phyloP scores from a whole-genome alignment of 2,888 invertebrate genomes.

The Agrochola lychnidis region DNA sequence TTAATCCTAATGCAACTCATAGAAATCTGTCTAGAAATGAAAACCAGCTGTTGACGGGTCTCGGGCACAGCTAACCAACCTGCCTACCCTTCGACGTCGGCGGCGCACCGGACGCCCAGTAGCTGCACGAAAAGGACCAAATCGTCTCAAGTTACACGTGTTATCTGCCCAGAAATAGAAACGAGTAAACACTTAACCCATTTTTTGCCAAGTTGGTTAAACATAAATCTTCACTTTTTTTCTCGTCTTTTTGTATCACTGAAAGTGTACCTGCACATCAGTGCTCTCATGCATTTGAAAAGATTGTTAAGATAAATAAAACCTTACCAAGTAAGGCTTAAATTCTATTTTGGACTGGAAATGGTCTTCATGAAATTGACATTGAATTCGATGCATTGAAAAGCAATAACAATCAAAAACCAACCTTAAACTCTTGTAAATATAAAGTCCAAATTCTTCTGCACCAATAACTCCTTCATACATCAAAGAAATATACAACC shows the following conservation, averaged over 20 bases:
- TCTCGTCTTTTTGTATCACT: slow-evolving; percentile 63
- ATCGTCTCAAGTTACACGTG: slow-evolving; percentile 78
- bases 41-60: slow-evolving; percentile 43
- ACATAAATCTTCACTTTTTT: slow-evolving; percentile 81
- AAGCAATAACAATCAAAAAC: slow-evolving; percentile 41
- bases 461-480: background rate
- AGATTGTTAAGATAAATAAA: slow-evolving; percentile 29
- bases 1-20: background rate
- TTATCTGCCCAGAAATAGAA: slow-evolving; percentile 77
- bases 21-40: background rate
- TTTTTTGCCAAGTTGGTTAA: slow-evolving; percentile 80
- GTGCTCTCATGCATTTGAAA: slow-evolving; percentile 70
- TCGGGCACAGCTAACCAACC: background rate
- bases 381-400: slow-evolving; percentile 69
- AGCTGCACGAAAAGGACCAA: slow-evolving; percentile 63
- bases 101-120: slow-evolving; percentile 55
- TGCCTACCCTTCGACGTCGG: background rate
- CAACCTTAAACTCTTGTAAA: no score
- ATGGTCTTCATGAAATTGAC: slow-evolving; percentile 66
- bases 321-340: background rate
- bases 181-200: slow-evolving; percentile 83
- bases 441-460: slow-evolving; percentile 42
- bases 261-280: slow-evolving; percentile 74
- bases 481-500: slow-evolving; percentile 36
- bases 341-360: slow-evolving; percentile 41